Percentiles rank a stretch among this genome's conserved stretches.
These are phyloP conservation scores for Riptortus pedestris DNA, from an alignment of 1,140 invertebrate species.

Conservation along the genomic window DNA sequence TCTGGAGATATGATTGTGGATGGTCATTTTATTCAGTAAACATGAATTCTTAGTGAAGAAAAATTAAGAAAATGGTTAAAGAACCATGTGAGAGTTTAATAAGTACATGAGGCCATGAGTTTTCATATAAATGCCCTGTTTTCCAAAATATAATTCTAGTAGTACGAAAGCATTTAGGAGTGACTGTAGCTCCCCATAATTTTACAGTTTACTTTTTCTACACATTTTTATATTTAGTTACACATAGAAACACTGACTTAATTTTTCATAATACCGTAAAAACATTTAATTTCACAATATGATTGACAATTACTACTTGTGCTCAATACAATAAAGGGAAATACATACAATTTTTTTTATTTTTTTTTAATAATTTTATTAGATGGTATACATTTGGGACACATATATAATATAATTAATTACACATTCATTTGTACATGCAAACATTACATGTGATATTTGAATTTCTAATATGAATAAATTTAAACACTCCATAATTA, in stretches of 20 bases:
- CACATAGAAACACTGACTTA: slow-evolving; percentile 23
- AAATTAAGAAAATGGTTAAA: too few relatives aligned
- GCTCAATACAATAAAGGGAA: slow-evolving; percentile 2
- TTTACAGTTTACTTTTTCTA: too few relatives aligned
- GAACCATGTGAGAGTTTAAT: too few relatives aligned
- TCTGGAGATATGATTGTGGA: too few relatives aligned
- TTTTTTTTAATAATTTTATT: neutral
- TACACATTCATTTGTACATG: slow-evolving; percentile 5
- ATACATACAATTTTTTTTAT: neutral
- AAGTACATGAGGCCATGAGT: too few relatives aligned
- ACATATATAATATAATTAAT: neutral
- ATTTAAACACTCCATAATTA: slow-evolving; percentile 5
- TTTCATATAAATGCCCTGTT: too few relatives aligned
- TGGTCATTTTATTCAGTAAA: too few relatives aligned
- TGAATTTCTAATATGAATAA: neutral
- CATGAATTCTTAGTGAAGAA: too few relatives aligned
- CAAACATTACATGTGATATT: neutral
- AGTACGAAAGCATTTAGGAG: slow-evolving; percentile 7
- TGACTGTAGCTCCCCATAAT: too few relatives aligned
- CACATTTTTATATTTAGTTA: slow-evolving; percentile 2
- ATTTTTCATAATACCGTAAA: slow-evolving; percentile 13
- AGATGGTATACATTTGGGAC: neutral
- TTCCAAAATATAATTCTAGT: neutral
- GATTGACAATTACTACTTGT: slow-evolving; percentile 18
- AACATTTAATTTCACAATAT: slow-evolving; percentile 22